Conservation (phyloP, 2,113 vertebrate genomes). For the Actinemys pallida region DNA sequence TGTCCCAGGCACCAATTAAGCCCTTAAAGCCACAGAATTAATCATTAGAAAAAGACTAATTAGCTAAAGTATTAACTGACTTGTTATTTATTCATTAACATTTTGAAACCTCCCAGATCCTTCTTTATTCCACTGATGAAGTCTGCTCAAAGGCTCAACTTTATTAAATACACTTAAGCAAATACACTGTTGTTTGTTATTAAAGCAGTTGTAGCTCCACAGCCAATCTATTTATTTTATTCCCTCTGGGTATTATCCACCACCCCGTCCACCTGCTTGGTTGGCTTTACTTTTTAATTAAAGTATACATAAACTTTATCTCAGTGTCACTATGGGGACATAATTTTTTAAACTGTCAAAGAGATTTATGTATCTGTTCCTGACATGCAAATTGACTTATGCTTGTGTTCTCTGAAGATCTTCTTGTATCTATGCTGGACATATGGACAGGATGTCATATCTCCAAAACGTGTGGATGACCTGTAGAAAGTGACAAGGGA, state of each 20-base stretch:
- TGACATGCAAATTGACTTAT: background rate
- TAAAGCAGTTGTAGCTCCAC: background rate
- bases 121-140: background rate
- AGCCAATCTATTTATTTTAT: background rate
- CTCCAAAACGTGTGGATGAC: fast-evolving
- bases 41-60: background rate
- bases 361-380: background rate
- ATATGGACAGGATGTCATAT: background rate
- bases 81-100: conserved; percentile 1
- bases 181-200: background rate
- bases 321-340: background rate
- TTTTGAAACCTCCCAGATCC: conserved; percentile 13
- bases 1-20: conserved; percentile 40
- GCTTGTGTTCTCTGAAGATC: background rate
- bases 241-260: background rate
- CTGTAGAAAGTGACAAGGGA: background rate
- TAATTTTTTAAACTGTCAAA: background rate
- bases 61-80: conserved; percentile 20
- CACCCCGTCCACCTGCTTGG: background rate
- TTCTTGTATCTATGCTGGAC: background rate
- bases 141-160: conserved; percentile 3
- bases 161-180: background rate
- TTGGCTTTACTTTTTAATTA: conserved; percentile 10
- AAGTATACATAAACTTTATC: background rate
- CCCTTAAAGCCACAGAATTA: conserved; percentile 38